These are phyloP conservation scores for Heloderma charlesbogerti DNA, from an alignment of 2,113 vertebrate genomes.

Conservation along the genomic window DNA sequence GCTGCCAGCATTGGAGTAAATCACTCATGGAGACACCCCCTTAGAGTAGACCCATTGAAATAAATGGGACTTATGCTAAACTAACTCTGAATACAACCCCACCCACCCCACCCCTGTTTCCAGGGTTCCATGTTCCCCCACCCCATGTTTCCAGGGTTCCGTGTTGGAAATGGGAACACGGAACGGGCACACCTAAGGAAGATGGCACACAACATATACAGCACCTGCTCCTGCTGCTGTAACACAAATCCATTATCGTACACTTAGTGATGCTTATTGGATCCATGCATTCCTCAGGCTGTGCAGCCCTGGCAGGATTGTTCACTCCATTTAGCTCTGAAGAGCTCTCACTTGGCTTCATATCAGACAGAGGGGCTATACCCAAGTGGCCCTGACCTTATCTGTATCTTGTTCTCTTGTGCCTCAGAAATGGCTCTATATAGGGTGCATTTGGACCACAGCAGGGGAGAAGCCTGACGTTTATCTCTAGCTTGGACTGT, in stretches of 20 bases:
- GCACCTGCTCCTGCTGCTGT: not conserved
- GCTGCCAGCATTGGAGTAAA: too few species aligned
- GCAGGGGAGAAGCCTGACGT: not conserved
- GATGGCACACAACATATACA: not conserved
- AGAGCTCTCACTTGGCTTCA: not conserved
- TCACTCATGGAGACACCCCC: too few species aligned
- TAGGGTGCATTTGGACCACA: not conserved
- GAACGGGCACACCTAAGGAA: not conserved
- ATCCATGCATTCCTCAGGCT: not conserved
- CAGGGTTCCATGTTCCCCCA: too few species aligned
- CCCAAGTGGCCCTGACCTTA: not conserved
- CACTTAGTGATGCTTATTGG: not conserved
- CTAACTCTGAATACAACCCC: too few species aligned
- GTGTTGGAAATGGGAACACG: not conserved
- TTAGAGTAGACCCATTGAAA: not conserved
- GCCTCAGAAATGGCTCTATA: not conserved
- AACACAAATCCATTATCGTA: not conserved
- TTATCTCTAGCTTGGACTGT: not conserved
- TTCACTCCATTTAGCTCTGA: not conserved
- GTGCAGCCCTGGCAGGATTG: not conserved
- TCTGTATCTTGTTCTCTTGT: not conserved
- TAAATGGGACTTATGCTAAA: too few species aligned
- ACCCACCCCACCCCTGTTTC: not conserved
- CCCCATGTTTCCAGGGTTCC: not conserved
- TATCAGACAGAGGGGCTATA: not conserved